Percentiles rank a stretch among this genome's conserved stretches.
These are phyloP conservation scores for Crotalus tigris DNA, from an alignment of 2,113 vertebrate genomes.

Conservation along the genomic window DNA sequence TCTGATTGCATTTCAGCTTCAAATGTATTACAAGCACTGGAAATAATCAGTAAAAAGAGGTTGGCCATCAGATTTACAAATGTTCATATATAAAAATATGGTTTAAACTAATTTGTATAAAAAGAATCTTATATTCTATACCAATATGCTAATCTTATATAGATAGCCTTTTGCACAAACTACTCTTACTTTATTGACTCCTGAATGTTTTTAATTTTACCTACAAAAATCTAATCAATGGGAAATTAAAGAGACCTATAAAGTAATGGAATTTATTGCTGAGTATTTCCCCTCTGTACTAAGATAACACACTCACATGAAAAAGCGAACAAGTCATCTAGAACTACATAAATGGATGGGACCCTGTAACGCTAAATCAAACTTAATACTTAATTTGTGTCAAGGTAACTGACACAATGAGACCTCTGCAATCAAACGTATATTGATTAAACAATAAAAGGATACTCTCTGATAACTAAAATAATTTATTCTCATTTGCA, in stretches of 20 bases:
- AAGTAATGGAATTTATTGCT: background rate
- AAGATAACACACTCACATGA: background rate
- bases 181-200: background rate
- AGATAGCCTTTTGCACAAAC: background rate
- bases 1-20: background rate
- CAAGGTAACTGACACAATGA: conserved; percentile 33
- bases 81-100: background rate
- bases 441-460: conserved; percentile 36
- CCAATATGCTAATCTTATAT: background rate
- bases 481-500: conserved; percentile 38
- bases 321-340: background rate
- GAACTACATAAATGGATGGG: conserved; percentile 5
- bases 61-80: background rate
- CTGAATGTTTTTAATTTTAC: background rate
- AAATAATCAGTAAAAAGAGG: background rate
- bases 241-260: background rate
- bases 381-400: conserved; percentile 22
- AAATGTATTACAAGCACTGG: background rate
- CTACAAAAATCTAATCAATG: background rate
- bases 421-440: conserved; percentile 38
- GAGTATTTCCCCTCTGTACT: background rate
- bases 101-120: background rate
- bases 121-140: background rate
- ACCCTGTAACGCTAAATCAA: conserved; percentile 13
- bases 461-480: conserved; percentile 29